Evolutionary conservation across 1,140 invertebrate genomes (phyloP).

Genomic region (Cyclargus thomasi): DNA sequence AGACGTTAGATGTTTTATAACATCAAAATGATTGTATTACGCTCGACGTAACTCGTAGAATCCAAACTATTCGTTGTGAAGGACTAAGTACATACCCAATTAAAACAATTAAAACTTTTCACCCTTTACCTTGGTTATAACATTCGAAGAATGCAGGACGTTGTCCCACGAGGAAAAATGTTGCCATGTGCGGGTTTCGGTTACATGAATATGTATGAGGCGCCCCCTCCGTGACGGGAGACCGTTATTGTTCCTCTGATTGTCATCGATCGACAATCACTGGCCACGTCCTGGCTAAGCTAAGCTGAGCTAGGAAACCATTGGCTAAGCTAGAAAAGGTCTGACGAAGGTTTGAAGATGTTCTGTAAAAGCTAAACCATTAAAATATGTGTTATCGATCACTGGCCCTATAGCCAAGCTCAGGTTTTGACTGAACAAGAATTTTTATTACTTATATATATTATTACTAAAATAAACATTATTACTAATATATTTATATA

Average conservation of each 20-base stretch:
- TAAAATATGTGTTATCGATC: too few relatives aligned
- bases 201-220: constrained; percentile 32
- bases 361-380: too few relatives aligned
- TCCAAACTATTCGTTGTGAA: neutral
- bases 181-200: constrained; percentile 27
- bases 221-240: constrained; percentile 21
- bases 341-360: too few relatives aligned
- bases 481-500: too few relatives aligned
- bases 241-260: constrained; percentile 2
- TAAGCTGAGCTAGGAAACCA: too few relatives aligned
- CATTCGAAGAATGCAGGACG: neutral
- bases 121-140: neutral
- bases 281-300: neutral
- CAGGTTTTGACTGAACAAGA: too few relatives aligned
- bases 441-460: too few relatives aligned
- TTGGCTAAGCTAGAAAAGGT: too few relatives aligned
- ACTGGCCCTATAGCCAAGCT: too few relatives aligned
- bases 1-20: too few relatives aligned
- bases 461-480: too few relatives aligned
- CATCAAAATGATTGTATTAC: neutral
- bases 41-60: neutral
- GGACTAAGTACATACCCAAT: neutral
- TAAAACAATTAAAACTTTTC: neutral
- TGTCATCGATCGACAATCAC: constrained; percentile 6
- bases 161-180: constrained; percentile 29